Evolutionary conservation across 2,113 vertebrate species (phyloP).

Genomic region (Phyllopteryx taeniolatus): DNA sequence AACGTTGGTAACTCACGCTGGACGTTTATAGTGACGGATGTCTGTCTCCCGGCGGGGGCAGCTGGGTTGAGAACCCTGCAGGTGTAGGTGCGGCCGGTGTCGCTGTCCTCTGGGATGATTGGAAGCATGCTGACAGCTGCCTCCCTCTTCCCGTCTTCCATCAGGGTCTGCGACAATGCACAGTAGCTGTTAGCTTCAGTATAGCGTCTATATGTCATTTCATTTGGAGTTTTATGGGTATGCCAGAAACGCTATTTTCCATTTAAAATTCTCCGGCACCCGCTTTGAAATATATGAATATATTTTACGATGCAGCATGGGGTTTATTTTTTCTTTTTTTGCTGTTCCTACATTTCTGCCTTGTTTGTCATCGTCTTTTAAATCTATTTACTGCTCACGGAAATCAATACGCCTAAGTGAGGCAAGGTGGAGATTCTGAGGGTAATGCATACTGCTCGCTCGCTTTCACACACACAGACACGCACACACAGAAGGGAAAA

Average conservation of each 20-base stretch:
- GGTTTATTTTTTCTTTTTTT: constrained; percentile 39
- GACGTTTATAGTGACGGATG: constrained; percentile 81
- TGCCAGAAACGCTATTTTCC: background rate
- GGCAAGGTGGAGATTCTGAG: constrained; percentile 69
- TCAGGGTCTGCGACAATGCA: constrained; percentile 58
- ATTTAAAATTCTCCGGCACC: constrained; percentile 40
- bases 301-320: constrained; percentile 61
- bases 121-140: constrained; percentile 79
- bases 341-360: constrained; percentile 68
- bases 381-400: constrained; percentile 77
- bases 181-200: constrained; percentile 13
- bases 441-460: constrained; percentile 49
- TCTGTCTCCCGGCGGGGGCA: constrained; percentile 82
- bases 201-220: background rate
- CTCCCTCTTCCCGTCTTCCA: constrained; percentile 80
- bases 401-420: constrained; percentile 78
- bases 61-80: constrained; percentile 84
- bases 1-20: constrained; percentile 77
- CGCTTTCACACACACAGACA: constrained; percentile 3
- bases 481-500: constrained; percentile 6
- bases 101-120: constrained; percentile 79
- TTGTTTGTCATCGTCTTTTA: constrained; percentile 75
- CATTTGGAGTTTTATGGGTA: background rate
- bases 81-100: constrained; percentile 82
- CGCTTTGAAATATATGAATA: constrained; percentile 57